A percentile compares a stretch with the other conserved stretches of the same genome.
Evolutionary conservation across 2,797 vertebrate species (phyloP).

Genomic region (Coilia nasus): DNA sequence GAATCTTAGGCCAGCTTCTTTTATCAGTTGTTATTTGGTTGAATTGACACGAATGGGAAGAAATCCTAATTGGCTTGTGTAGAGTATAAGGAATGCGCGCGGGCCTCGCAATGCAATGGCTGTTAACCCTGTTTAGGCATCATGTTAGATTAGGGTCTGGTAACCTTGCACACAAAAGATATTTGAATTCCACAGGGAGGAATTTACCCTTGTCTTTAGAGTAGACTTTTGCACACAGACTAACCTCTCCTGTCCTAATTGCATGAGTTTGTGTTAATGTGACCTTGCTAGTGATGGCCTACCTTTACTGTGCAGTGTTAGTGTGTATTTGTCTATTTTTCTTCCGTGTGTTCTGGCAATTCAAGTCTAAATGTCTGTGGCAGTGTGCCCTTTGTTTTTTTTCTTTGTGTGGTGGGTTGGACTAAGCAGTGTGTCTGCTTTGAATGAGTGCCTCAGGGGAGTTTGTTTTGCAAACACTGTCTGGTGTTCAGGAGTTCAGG

Average conservation of each 20-base stretch:
- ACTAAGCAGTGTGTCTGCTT: slow-evolving; percentile 33
- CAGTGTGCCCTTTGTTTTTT: slow-evolving; percentile 2
- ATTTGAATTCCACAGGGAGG: neutral
- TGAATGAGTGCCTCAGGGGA: slow-evolving; percentile 33
- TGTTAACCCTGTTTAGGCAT: neutral
- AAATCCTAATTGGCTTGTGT: neutral
- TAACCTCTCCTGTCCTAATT: neutral
- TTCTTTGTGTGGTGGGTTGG: slow-evolving; percentile 21
- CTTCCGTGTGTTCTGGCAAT: neutral
- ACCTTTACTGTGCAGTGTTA: slow-evolving; percentile 16
- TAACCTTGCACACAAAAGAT: neutral
- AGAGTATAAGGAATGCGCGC: neutral
- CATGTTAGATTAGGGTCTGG: neutral
- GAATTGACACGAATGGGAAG: neutral
- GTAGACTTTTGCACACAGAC: neutral
- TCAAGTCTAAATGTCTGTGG: neutral
- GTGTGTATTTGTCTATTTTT: neutral
- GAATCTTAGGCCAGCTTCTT: neutral
- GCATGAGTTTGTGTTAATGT: no score
- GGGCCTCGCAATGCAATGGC: neutral
- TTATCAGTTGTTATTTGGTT: neutral
- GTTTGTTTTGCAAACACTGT: slow-evolving; percentile 44
- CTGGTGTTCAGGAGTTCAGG: slow-evolving; percentile 25
- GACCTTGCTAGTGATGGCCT: no score
- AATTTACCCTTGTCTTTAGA: neutral